These are phyloP conservation scores for Orius laevigatus DNA, from an alignment of 1,140 invertebrate genomes.

Conservation along the genomic window DNA sequence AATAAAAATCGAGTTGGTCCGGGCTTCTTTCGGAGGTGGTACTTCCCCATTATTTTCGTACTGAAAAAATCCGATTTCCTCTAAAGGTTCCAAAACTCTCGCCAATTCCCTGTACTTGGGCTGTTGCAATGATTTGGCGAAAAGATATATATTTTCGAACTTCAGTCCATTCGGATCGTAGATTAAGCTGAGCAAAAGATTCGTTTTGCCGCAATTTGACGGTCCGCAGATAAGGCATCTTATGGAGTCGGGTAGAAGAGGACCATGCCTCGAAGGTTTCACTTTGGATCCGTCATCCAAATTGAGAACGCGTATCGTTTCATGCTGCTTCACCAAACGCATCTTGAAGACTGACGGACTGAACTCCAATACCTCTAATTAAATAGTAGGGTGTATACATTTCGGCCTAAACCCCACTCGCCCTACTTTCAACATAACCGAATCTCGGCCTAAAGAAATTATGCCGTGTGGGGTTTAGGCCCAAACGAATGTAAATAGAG, in stretches of 20 bases:
- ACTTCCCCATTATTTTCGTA: constrained; percentile 21
- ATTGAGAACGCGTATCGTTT: no score
- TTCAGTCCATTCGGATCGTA: constrained; percentile 24
- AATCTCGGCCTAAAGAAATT: no score
- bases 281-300: no score
- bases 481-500: no score
- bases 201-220: constrained; percentile 25
- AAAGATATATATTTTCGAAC: constrained; percentile 26
- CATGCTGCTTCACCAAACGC: no score
- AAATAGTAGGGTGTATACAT: no score
- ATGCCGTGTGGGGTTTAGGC: no score
- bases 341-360: no score
- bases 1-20: constrained; percentile 25
- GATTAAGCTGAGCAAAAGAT: constrained; percentile 24
- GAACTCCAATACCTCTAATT: no score
- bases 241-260: constrained; percentile 22
- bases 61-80: constrained; percentile 19
- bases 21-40: constrained; percentile 19
- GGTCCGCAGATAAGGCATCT: constrained; percentile 22
- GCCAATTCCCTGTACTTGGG: constrained; percentile 23
- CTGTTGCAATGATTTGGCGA: constrained; percentile 23
- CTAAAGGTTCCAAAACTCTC: constrained; percentile 18
- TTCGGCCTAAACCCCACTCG: no score
- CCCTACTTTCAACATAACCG: no score
- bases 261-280: constrained; percentile 21